Evolutionary conservation across 2,113 vertebrate species (phyloP).

Genomic region (Castor canadensis): DNA sequence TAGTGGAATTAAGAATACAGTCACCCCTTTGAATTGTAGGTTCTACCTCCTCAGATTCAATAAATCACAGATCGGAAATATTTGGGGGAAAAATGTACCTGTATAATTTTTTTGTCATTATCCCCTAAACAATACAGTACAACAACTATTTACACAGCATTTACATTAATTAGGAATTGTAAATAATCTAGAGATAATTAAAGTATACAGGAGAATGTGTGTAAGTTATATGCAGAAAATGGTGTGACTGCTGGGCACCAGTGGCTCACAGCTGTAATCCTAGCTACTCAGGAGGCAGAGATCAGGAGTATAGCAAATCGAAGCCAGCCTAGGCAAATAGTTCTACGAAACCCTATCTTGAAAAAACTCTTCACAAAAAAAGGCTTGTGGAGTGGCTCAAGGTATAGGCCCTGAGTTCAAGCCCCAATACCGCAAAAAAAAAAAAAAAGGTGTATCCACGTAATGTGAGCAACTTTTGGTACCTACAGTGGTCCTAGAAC

Average conservation of each 20-base stretch:
- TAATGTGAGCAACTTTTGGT: neutral
- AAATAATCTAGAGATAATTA: neutral
- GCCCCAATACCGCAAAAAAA: too few relatives aligned
- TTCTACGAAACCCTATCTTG: too few relatives aligned
- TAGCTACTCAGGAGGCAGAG: too few relatives aligned
- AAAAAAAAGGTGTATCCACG: neutral
- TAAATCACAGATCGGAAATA: neutral
- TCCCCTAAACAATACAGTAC: neutral
- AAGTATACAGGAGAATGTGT: neutral
- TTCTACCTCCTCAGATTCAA: neutral
- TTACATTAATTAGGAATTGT: neutral
- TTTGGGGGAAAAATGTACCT: neutral
- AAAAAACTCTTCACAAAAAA: too few relatives aligned
- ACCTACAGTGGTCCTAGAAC: neutral
- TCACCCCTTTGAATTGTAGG: neutral
- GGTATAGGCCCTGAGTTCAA: too few relatives aligned
- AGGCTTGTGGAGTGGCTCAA: too few relatives aligned
- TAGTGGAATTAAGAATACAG: neutral
- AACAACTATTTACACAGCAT: neutral
- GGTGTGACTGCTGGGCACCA: too few relatives aligned
- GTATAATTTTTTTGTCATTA: neutral
- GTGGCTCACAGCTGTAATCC: too few relatives aligned
- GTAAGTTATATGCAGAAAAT: neutral
- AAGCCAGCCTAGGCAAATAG: too few relatives aligned
- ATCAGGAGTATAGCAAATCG: too few relatives aligned